Evolutionary conservation across 2,113 vertebrate genomes (phyloP).

Genomic region (Labeo catla): DNA sequence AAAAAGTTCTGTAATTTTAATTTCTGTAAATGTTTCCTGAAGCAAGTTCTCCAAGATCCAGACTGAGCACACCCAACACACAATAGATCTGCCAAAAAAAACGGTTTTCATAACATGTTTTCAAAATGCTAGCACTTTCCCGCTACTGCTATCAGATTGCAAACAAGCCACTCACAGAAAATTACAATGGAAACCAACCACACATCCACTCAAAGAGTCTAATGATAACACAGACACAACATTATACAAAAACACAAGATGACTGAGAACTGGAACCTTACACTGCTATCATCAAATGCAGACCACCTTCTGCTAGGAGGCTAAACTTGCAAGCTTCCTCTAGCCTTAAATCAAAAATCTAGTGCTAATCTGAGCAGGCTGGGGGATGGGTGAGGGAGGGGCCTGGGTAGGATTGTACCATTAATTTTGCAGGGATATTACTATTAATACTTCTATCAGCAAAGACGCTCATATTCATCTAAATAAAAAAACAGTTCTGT

Average conservation of each 20-base stretch:
- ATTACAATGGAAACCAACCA: background rate
- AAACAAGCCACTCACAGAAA: background rate
- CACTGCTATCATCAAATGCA: conserved; percentile 20
- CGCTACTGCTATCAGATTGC: background rate
- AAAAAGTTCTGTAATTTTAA: background rate
- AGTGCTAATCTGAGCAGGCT: background rate
- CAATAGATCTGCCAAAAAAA: background rate
- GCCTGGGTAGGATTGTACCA: background rate
- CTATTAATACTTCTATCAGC: background rate
- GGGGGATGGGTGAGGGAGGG: background rate
- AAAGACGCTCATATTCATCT: background rate
- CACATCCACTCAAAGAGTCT: background rate
- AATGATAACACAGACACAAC: background rate
- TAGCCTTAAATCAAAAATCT: background rate
- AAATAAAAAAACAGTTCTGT: background rate
- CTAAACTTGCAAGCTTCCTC: background rate
- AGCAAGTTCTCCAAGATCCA: background rate
- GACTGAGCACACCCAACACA: background rate
- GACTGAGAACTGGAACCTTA: background rate
- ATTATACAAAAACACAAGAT: background rate
- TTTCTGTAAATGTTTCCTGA: background rate
- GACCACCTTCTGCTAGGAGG: background rate
- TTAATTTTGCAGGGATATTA: conserved; percentile 8
- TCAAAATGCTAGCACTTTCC: background rate
- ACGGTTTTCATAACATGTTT: too few relatives aligned